Evolutionary conservation across 2,888 invertebrate species (phyloP).

Genomic region (Pristionchus arcanus): DNA sequence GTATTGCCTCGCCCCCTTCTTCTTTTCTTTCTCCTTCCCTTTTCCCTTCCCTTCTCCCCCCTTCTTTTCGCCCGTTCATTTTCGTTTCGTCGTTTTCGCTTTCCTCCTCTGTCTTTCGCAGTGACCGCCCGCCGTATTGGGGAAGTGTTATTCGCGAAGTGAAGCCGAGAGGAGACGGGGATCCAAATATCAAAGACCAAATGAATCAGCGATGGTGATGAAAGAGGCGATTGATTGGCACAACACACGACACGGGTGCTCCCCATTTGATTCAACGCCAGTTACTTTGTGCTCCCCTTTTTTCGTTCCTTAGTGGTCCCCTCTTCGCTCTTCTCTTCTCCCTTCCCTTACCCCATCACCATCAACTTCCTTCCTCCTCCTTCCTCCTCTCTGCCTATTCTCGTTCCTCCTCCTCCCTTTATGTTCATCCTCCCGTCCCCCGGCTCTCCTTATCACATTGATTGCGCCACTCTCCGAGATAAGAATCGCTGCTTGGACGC

Average conservation of each 20-base stretch:
- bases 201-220: not conserved
- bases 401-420: constrained; percentile 21
- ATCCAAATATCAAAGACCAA: not conserved
- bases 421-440: not conserved
- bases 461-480: not conserved
- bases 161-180: not conserved
- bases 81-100: not conserved
- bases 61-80: not conserved
- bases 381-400: not conserved
- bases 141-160: not conserved
- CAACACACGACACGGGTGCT: not conserved
- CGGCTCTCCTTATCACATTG: not conserved
- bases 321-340: not conserved
- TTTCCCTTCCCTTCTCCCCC: not conserved
- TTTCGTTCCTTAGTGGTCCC: not conserved
- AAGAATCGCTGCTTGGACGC: not conserved
- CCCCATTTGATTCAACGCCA: not conserved
- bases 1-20: not conserved
- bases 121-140: not conserved
- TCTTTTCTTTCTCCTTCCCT: constrained; percentile 24
- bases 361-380: constrained; percentile 42
- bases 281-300: not conserved
- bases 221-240: not conserved
- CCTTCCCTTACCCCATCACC: not conserved
- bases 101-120: not conserved